Percentiles rank a stretch among this genome's conserved stretches.
Evolutionary conservation across 2,888 invertebrate genomes (phyloP).

Genomic region (Polydrusus cervinus): DNA sequence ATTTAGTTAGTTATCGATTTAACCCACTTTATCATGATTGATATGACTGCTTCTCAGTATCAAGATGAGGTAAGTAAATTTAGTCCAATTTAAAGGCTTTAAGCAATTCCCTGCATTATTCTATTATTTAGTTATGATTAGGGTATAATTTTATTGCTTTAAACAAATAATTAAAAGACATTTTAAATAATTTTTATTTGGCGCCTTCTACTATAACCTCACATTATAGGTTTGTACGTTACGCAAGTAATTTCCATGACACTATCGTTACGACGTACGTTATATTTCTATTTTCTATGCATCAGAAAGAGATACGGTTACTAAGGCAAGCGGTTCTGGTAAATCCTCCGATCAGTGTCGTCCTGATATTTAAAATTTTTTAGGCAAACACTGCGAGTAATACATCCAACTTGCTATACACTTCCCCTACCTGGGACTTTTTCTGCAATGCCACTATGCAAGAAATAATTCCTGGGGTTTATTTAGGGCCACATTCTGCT

Average conservation of each 20-base stretch:
- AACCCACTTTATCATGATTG: conserved; percentile 24
- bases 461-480: conserved; percentile 80
- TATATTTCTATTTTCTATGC: not conserved
- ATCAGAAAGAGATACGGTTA: not conserved
- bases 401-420: conserved; percentile 25
- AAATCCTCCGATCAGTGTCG: not conserved
- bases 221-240: conserved; percentile 10
- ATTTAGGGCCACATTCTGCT: conserved; percentile 78
- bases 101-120: not conserved
- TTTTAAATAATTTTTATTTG: conserved; percentile 18
- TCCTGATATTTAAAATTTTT: conserved; percentile 1
- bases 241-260: not conserved
- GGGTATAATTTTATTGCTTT: not conserved
- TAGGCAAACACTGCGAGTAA: conserved; percentile 23
- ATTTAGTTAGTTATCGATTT: not conserved
- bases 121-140: not conserved
- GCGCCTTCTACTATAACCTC: conserved; percentile 27
- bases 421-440: conserved; percentile 29
- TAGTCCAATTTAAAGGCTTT: not conserved
- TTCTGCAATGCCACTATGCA: conserved; percentile 69
- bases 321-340: not conserved
- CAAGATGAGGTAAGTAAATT: conserved; percentile 30
- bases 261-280: not conserved
- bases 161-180: no score
- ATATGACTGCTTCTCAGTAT: conserved; percentile 34